Evolutionary conservation across 2,797 vertebrate genomes (phyloP).

Genomic region (Rhynchonycteris naso): DNA sequence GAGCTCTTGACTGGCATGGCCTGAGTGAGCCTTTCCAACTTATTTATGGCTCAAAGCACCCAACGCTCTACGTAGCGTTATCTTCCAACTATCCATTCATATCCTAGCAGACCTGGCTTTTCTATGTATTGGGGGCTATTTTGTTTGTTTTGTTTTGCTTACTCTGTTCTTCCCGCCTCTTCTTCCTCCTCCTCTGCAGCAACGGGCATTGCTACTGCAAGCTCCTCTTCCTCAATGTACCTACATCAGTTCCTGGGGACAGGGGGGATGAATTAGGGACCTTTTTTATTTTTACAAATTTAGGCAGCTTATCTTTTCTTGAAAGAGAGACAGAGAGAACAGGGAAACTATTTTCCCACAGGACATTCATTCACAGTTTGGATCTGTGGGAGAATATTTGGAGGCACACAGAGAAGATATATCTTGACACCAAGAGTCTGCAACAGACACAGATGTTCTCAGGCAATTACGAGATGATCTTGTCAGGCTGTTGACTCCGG

Average conservation of each 20-base stretch:
- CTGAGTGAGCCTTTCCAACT: background rate
- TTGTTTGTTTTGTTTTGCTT: background rate
- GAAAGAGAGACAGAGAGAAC: background rate
- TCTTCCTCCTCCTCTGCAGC: background rate
- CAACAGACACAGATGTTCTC: background rate
- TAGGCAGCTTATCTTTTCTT: background rate
- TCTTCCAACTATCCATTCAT: fast-evolving
- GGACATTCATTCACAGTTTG: background rate
- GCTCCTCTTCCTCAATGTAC: fast-evolving
- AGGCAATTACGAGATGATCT: background rate
- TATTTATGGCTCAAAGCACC: fast-evolving
- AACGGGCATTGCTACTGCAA: background rate
- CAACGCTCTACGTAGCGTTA: fast-evolving
- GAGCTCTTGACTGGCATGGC: background rate
- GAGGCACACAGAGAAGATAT: background rate
- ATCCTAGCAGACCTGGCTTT: fast-evolving
- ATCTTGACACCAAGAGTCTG: background rate
- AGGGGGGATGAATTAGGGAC: fast-evolving
- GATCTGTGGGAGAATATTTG: background rate
- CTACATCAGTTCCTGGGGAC: no score
- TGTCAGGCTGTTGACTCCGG: background rate
- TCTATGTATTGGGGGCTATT: background rate
- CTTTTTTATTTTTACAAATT: fast-evolving
- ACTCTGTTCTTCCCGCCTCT: background rate
- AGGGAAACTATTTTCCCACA: background rate